These are phyloP conservation scores for Sinocyclocheilus anophthalmus DNA, from an alignment of 2,113 vertebrate genomes.

Conservation along the genomic window DNA sequence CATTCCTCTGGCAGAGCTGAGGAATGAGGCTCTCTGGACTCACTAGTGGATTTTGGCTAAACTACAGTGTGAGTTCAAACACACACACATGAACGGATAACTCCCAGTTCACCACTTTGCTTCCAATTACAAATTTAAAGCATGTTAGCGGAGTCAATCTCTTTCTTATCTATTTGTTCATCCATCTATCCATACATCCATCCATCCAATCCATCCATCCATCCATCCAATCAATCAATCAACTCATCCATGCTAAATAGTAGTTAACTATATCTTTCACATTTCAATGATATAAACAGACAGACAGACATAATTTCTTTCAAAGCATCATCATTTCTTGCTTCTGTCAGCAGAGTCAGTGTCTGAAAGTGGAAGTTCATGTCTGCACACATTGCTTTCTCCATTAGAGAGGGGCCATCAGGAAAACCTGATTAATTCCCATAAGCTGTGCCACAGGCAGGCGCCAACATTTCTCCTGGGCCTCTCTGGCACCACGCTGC, in stretches of 20 bases:
- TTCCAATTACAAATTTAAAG: too few species aligned
- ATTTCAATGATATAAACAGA: background rate
- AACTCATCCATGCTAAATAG: background rate
- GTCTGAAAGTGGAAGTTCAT: conserved; percentile 54
- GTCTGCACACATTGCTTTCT: conserved; percentile 61
- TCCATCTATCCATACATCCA: too few species aligned
- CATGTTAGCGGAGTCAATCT: too few species aligned
- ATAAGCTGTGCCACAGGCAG: conserved; percentile 41
- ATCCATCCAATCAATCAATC: too few species aligned
- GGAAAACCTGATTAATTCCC: conserved; percentile 52
- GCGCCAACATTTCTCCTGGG: conserved; percentile 27
- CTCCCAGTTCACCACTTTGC: too few species aligned
- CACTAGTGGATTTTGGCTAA: too few species aligned
- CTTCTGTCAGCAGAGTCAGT: conserved; percentile 52
- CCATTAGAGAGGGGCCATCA: conserved; percentile 62
- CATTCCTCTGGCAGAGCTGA: too few species aligned
- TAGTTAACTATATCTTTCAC: background rate
- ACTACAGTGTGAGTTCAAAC: too few species aligned
- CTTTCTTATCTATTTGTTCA: too few species aligned
- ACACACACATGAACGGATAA: too few species aligned
- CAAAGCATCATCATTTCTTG: conserved; percentile 7
- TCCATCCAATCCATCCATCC: too few species aligned
- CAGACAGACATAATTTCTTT: background rate
- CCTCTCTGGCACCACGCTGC: background rate
- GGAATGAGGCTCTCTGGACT: too few species aligned